These are phyloP conservation scores for Enteromius trimaculatus DNA, from an alignment of 2,797 vertebrate genomes.

Conservation along the genomic window DNA sequence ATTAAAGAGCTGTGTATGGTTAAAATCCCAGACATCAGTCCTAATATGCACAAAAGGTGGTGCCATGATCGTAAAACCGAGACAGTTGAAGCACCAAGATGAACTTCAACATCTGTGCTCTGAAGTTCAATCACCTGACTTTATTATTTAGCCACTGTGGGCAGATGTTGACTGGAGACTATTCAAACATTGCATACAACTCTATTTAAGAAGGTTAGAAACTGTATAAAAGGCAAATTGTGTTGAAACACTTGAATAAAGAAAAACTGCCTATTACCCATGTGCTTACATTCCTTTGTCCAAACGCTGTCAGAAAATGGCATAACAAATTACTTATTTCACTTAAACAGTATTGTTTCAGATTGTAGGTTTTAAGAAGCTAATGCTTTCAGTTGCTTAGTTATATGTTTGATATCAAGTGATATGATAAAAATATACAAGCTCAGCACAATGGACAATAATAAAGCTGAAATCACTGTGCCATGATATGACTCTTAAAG, in stretches of 20 bases:
- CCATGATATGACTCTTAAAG: constrained; percentile 28
- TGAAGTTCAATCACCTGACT: too few species aligned
- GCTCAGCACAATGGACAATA: constrained; percentile 3
- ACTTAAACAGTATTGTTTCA: neutral
- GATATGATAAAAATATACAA: constrained; percentile 11
- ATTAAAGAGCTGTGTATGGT: neutral
- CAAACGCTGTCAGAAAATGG: neutral
- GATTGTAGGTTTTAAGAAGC: neutral
- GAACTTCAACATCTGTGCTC: neutral
- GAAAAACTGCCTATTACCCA: neutral
- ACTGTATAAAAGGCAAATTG: neutral
- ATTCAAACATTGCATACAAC: neutral
- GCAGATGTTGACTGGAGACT: too few species aligned
- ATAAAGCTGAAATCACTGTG: constrained; percentile 28
- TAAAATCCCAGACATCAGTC: neutral
- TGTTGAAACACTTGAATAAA: neutral
- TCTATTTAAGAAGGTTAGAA: neutral
- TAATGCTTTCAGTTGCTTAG: neutral
- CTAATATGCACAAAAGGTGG: neutral
- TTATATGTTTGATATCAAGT: neutral
- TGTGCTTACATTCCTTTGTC: neutral
- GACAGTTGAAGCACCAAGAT: neutral
- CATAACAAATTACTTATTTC: neutral
- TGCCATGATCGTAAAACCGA: neutral
- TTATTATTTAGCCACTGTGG: too few species aligned